Conservation (phyloP, 2,113 vertebrate species). For the Ceyx margarethae region DNA sequence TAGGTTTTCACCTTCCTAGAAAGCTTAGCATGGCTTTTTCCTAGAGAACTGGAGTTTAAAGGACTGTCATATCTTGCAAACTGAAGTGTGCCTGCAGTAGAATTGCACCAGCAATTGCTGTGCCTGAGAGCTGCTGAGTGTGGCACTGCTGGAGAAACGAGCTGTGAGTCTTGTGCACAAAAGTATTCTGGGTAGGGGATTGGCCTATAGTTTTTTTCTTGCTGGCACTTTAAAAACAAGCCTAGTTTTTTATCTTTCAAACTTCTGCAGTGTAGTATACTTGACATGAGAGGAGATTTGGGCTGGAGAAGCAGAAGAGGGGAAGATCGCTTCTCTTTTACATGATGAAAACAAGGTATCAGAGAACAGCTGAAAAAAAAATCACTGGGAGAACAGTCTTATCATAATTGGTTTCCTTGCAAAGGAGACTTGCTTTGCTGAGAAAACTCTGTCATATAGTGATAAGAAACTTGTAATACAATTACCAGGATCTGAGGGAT, state of each 20-base stretch:
- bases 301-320: not conserved
- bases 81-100: not conserved
- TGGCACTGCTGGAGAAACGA: accelerated
- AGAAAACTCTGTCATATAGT: not conserved
- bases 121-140: not conserved
- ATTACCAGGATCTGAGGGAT: not conserved
- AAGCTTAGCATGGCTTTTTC: not conserved
- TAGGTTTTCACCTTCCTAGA: not conserved
- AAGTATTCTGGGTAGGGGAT: not conserved
- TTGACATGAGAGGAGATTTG: not conserved
- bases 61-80: not conserved
- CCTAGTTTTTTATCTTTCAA: not conserved
- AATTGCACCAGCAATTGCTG: not conserved
- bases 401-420: not conserved
- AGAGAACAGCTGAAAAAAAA: not conserved
- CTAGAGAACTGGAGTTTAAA: not conserved
- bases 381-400: not conserved
- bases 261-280: not conserved
- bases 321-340: not conserved
- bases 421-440: not conserved
- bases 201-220: not conserved
- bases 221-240: not conserved
- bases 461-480: not conserved
- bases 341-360: not conserved
- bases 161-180: not conserved